Conservation (phyloP, 2,113 vertebrate species). For the Oxygymnocypris stewartii region DNA sequence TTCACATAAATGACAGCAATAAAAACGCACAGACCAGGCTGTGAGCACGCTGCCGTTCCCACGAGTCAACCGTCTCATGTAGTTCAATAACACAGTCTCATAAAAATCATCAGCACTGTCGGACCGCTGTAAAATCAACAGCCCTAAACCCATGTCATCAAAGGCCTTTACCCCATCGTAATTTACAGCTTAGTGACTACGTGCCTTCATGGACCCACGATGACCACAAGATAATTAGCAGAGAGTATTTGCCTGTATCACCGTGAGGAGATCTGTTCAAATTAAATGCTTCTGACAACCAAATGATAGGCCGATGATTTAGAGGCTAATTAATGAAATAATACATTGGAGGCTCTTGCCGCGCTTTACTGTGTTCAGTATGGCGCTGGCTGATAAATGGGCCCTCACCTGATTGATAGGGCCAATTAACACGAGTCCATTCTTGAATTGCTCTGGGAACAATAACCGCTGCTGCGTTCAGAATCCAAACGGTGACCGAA, state of each 20-base stretch:
- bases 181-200: constrained; percentile 38
- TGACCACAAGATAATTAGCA: constrained; percentile 4
- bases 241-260: constrained; percentile 8
- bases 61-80: constrained; percentile 23
- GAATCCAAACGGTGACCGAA: constrained; percentile 1
- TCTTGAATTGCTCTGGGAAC: constrained; percentile 11
- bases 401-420: constrained; percentile 43
- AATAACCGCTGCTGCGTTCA: neutral
- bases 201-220: neutral
- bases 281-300: constrained; percentile 39
- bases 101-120: constrained; percentile 2
- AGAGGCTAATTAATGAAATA: constrained; percentile 48
- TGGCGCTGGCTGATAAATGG: constrained; percentile 30
- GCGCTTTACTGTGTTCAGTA: constrained; percentile 24
- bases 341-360: constrained; percentile 19
- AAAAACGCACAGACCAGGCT: constrained; percentile 22
- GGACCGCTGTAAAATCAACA: constrained; percentile 1
- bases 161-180: neutral
- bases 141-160: constrained; percentile 31
- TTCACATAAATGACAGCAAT: constrained; percentile 42
- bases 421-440: constrained; percentile 17
- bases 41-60: constrained; percentile 23
- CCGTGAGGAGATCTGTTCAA: constrained; percentile 9
- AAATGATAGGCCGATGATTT: constrained; percentile 41
- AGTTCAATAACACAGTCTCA: neutral